Conservation (phyloP, 2,888 invertebrate species). For the Nineta flava region DNA sequence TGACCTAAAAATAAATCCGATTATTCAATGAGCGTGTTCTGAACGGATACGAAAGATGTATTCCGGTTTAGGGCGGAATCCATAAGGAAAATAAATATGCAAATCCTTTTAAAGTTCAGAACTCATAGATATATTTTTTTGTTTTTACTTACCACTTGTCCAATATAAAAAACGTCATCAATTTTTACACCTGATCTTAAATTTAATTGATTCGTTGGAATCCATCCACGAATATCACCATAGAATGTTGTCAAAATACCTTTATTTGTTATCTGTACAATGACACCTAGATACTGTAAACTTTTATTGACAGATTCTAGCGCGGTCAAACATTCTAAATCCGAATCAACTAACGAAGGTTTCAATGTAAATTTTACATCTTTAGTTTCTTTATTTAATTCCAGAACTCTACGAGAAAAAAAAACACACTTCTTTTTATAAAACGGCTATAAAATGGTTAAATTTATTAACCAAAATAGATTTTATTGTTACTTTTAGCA, state of each 20-base stretch:
- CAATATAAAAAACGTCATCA: conserved; percentile 34
- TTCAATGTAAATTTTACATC: conserved; percentile 47
- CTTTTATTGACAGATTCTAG: conserved; percentile 34
- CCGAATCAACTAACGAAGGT: conserved; percentile 39
- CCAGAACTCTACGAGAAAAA: conserved; percentile 32
- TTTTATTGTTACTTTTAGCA: no score
- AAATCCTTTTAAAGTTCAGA: no score
- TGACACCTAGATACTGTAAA: conserved; percentile 36
- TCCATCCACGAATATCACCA: conserved; percentile 35
- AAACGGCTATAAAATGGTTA: no score
- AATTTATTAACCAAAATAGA: no score
- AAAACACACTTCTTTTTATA: no score
- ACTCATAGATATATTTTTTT: no score
- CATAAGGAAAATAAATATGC: no score
- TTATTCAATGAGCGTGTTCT: no score
- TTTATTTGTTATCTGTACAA: conserved; percentile 30
- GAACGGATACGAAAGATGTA: no score
- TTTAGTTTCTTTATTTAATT: conserved; percentile 28
- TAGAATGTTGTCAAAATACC: conserved; percentile 43
- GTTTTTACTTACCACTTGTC: conserved; percentile 42
- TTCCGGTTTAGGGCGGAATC: no score
- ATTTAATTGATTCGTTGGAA: conserved; percentile 26
- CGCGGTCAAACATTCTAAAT: conserved; percentile 32
- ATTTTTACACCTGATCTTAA: conserved; percentile 23
- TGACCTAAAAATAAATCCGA: conserved; percentile 27